Base-by-base conservation (phyloP, 2,888 invertebrate species). In the Theretra japonica region DNA sequence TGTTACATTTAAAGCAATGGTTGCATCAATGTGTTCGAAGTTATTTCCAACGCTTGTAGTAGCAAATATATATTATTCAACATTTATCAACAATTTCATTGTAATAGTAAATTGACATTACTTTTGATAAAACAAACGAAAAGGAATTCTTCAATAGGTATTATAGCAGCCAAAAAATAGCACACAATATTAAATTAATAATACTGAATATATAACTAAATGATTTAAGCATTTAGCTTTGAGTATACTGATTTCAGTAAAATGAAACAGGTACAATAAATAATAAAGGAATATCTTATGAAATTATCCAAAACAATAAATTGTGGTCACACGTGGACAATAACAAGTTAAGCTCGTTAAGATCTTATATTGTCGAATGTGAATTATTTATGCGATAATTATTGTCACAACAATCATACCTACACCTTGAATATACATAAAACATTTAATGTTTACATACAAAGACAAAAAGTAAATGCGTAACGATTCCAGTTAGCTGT, bases 381-480 rank as follows among this genome's bases (percentile, higher is more conserved):
- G 86, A 88, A 87, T 77, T 86, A 88, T 88, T 86, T 89, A 91
- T 88, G 89, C 88, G 86, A 87, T 91, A 90, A 86, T 94, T 94
- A 94, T 94, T 94, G 94, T 94, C 94, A 91, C 88, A 88, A 88
- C 83, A 80, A 88, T 87, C 83, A 79, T 83, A 86, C 72, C 78
- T 84, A 84, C 80, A 79, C 80, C 77, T 82, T 82, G 82, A 78
- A 75, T 79, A 81, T 77, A 80, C 80, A 80, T 78, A 79, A 77
- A 70, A 75, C 73, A 74, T 74, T 73, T 80, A 75, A 76, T 76
- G 76, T 81, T 74, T 79, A 80, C 76, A 75, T 82, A 82, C 75
- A 81, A 76, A 78, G 74, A 77, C 71, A 74, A 76, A 77, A 77
- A 69, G 23, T 65, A 56, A 56, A 65, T 73, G 73, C 71, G 73